Evolutionary conservation across 2,888 invertebrate genomes (phyloP).

Genomic region (Stomorhina lunata): DNA sequence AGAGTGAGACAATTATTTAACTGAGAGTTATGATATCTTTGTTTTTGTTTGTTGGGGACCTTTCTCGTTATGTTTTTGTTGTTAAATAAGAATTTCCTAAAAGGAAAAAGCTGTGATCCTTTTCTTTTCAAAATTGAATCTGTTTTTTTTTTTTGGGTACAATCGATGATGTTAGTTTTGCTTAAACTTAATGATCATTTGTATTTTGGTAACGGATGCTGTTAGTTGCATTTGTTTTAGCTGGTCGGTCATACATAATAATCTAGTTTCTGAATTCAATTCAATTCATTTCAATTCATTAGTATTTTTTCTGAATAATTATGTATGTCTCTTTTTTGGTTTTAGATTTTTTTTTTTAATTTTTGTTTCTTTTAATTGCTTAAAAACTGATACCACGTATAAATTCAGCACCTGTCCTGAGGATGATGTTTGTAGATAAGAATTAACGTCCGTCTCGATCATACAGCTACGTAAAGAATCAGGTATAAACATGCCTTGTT

Average conservation of each 20-base stretch:
- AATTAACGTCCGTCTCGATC: constrained; percentile 97
- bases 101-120: constrained; percentile 57
- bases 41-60: constrained; percentile 20
- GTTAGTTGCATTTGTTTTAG: constrained; percentile 57
- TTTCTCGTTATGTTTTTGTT: constrained; percentile 35
- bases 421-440: constrained; percentile 96
- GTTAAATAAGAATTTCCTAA: constrained; percentile 50
- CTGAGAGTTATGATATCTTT: constrained; percentile 45
- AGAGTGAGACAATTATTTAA: constrained; percentile 44
- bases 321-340: constrained; percentile 42
- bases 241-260: constrained; percentile 34
- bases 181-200: constrained; percentile 40
- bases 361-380: constrained; percentile 51
- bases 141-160: constrained; percentile 57
- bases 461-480: constrained; percentile 96
- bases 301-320: constrained; percentile 57
- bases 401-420: constrained; percentile 90
- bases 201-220: constrained; percentile 21
- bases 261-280: constrained; percentile 51
- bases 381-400: constrained; percentile 68
- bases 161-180: constrained; percentile 48
- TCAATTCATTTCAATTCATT: no score
- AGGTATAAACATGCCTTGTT: constrained; percentile 90
- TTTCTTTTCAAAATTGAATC: constrained; percentile 58
- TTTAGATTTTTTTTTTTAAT: constrained; percentile 64